Evolutionary conservation across 2,888 invertebrate genomes (phyloP).

Genomic region (Lithophane leautieri): DNA sequence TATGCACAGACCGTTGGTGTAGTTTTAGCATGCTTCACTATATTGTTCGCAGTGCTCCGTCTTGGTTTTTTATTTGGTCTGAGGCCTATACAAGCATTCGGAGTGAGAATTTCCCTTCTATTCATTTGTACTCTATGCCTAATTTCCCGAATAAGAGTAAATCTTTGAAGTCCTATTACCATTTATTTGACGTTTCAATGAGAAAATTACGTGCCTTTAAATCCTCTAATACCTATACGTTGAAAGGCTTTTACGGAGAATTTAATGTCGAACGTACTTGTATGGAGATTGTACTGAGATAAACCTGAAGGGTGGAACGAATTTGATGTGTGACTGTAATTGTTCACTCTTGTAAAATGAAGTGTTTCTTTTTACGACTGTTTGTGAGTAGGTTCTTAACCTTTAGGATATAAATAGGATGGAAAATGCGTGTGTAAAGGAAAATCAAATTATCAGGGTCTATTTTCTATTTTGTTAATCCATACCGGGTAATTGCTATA

Average conservation of each 20-base stretch:
- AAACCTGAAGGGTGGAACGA: constrained; percentile 3
- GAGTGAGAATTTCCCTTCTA: background rate
- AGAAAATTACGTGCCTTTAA: constrained; percentile 56
- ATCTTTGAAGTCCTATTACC: constrained; percentile 50
- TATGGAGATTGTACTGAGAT: constrained; percentile 14
- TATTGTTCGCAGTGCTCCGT: too few species aligned
- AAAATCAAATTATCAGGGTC: background rate
- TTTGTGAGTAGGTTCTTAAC: constrained; percentile 9
- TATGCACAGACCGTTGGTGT: too few species aligned
- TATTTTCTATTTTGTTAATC: too few species aligned
- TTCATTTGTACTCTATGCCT: constrained; percentile 2
- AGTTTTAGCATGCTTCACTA: too few species aligned
- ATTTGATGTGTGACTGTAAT: constrained; percentile 43
- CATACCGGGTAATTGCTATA: too few species aligned
- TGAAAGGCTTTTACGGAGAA: constrained; percentile 51
- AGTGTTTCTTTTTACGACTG: constrained; percentile 13
- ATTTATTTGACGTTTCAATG: constrained; percentile 55
- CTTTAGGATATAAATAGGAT: constrained; percentile 17
- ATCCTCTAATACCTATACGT: constrained; percentile 37
- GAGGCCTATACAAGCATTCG: background rate
- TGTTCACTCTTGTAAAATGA: constrained; percentile 32
- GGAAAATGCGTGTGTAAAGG: background rate
- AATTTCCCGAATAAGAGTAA: constrained; percentile 35
- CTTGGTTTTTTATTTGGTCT: too few species aligned
- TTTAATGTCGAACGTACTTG: constrained; percentile 36